A percentile compares a stretch with the other conserved stretches of the same genome.
Conservation (phyloP, 2,797 vertebrate species). For the Oophaga sylvatica region DNA sequence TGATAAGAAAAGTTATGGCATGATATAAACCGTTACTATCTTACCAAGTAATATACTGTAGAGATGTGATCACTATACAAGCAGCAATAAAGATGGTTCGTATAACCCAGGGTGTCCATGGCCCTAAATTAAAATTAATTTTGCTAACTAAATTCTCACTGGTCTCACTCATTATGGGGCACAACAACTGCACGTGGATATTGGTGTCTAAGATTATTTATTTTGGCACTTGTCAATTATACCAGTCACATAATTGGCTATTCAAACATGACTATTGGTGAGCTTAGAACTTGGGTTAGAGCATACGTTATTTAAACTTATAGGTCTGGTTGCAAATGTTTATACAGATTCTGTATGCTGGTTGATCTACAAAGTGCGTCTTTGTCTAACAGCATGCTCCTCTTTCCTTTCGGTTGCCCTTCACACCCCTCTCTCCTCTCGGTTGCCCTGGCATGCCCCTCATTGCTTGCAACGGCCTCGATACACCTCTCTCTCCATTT, state of each 20-base stretch:
- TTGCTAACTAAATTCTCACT: not conserved
- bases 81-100: not conserved
- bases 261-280: not conserved
- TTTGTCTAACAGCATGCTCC: too few relatives aligned
- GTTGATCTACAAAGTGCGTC: too few relatives aligned
- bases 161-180: not conserved
- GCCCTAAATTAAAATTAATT: not conserved
- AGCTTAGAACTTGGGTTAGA: not conserved
- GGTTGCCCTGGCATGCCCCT: too few relatives aligned
- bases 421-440: too few relatives aligned
- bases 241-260: not conserved
- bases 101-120: not conserved
- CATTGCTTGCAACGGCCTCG: too few relatives aligned
- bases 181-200: not conserved
- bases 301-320: too few relatives aligned
- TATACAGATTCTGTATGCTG: too few relatives aligned
- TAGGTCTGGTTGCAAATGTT: too few relatives aligned
- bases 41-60: not conserved
- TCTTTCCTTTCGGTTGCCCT: too few relatives aligned
- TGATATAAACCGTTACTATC: conserved; percentile 37
- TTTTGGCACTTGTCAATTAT: too few relatives aligned
- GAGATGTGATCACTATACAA: not conserved
- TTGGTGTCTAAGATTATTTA: not conserved
- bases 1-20: conserved; percentile 43
- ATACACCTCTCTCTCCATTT: too few relatives aligned